Conservation (phyloP, 2,888 invertebrate genomes). For the Caenorhabditis uteleia region DNA sequence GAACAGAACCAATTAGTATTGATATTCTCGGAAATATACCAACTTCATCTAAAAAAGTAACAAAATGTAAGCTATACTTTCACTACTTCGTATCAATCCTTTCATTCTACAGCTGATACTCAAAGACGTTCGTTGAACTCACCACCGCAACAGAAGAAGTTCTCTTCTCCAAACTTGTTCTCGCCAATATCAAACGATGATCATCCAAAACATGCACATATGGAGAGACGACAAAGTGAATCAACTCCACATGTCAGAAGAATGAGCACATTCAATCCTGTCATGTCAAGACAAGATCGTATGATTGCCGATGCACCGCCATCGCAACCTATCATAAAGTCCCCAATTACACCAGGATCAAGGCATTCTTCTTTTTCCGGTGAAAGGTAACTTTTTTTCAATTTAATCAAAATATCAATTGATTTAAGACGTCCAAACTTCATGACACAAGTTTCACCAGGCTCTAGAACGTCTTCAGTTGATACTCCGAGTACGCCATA, state of each 20-base stretch:
- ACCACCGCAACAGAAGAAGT: background rate
- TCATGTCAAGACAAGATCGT: conserved; percentile 28
- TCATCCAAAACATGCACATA: no score
- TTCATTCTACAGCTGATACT: no score
- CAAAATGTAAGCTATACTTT: background rate
- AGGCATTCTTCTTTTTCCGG: conserved; percentile 19
- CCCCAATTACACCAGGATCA: conserved; percentile 4
- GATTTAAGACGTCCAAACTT: conserved; percentile 27
- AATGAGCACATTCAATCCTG: conserved; percentile 15
- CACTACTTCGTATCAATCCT: background rate
- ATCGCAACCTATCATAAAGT: no score
- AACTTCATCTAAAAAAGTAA: conserved; percentile 3
- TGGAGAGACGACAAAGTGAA: conserved; percentile 5
- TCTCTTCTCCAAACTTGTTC: no score
- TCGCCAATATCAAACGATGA: background rate
- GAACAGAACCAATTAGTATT: conserved; percentile 13
- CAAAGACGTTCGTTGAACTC: no score
- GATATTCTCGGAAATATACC: conserved; percentile 21
- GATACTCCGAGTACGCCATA: conserved; percentile 4
- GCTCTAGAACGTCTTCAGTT: conserved; percentile 7
- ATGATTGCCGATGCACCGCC: conserved; percentile 20
- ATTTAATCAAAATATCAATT: no score
- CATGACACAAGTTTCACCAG: conserved; percentile 8
- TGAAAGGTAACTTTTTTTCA: conserved; percentile 3
- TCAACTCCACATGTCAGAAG: conserved; percentile 2